Evolutionary conservation across 2,888 invertebrate genomes (phyloP).

Genomic region (Chrysopilus asiliformis): DNA sequence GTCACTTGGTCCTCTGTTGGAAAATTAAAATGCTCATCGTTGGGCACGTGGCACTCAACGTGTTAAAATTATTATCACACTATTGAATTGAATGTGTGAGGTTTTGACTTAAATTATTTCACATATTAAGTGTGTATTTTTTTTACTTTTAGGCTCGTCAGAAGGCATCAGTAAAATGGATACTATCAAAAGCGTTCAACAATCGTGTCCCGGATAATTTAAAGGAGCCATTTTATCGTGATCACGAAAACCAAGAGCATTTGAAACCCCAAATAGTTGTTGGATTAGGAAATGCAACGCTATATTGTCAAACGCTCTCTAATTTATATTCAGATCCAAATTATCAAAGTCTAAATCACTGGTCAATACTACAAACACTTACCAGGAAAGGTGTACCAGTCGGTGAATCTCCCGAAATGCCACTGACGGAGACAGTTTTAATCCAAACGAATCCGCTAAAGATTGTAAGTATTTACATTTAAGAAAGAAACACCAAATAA

Average conservation of each 20-base stretch:
- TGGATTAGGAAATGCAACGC: slow-evolving; percentile 81
- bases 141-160: slow-evolving; percentile 75
- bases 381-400: slow-evolving; percentile 83
- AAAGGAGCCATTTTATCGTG: slow-evolving; percentile 86
- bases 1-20: too few species aligned
- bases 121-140: too few species aligned
- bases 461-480: slow-evolving; percentile 63
- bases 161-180: slow-evolving; percentile 91
- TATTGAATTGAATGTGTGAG: too few species aligned
- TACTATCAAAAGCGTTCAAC: slow-evolving; percentile 90
- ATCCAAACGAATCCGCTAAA: slow-evolving; percentile 90
- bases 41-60: too few species aligned
- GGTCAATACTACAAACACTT: slow-evolving; percentile 86
- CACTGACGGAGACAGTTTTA: slow-evolving; percentile 88
- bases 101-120: too few species aligned
- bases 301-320: slow-evolving; percentile 86
- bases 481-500: too few species aligned
- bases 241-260: slow-evolving; percentile 89
- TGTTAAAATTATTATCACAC: too few species aligned
- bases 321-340: slow-evolving; percentile 95
- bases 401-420: slow-evolving; percentile 67
- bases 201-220: slow-evolving; percentile 87
- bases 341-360: slow-evolving; percentile 90
- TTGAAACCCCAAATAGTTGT: slow-evolving; percentile 85
- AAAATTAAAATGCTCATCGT: too few species aligned